Evolutionary conservation across 2,888 invertebrate species (phyloP).

Genomic region (Phoronis australis): DNA sequence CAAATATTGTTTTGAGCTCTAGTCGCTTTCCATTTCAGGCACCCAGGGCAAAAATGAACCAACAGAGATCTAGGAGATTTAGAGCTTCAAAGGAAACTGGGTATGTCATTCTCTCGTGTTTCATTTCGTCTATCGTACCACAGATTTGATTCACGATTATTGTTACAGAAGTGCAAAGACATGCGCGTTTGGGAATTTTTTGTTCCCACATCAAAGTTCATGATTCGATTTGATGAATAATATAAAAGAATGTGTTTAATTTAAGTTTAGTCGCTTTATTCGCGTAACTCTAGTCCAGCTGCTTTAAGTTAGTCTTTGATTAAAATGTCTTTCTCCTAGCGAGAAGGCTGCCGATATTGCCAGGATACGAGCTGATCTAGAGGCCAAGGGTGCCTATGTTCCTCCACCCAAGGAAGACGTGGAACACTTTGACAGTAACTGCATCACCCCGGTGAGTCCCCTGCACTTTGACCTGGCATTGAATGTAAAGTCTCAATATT

Average conservation of each 20-base stretch:
- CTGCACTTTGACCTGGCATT: background rate
- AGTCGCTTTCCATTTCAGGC: constrained; percentile 65
- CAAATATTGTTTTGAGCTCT: background rate
- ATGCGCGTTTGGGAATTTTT: too few relatives aligned
- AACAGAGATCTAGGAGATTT: constrained; percentile 93
- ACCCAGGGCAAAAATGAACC: constrained; percentile 99
- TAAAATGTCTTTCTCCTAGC: constrained; percentile 22
- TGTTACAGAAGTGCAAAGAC: too few relatives aligned
- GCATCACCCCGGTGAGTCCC: constrained; percentile 79
- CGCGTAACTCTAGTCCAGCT: background rate
- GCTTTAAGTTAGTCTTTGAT: background rate
- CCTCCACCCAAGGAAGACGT: constrained; percentile 73
- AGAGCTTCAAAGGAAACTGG: constrained; percentile 87
- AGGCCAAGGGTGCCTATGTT: constrained; percentile 52
- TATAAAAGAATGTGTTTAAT: too few relatives aligned
- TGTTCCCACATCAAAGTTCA: too few relatives aligned
- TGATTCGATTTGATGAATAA: too few relatives aligned
- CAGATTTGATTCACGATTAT: too few relatives aligned
- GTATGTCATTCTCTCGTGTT: constrained; percentile 23
- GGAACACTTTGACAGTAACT: constrained; percentile 97
- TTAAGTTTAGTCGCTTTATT: too few relatives aligned
- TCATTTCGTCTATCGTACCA: too few relatives aligned
- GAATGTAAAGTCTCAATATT: too few relatives aligned
- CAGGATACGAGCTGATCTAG: constrained; percentile 52
- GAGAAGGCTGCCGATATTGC: constrained; percentile 68